A percentile compares a stretch with the other conserved stretches of the same genome.
Conservation (phyloP, 2,888 invertebrate genomes). For the Seira sanloemensis region DNA sequence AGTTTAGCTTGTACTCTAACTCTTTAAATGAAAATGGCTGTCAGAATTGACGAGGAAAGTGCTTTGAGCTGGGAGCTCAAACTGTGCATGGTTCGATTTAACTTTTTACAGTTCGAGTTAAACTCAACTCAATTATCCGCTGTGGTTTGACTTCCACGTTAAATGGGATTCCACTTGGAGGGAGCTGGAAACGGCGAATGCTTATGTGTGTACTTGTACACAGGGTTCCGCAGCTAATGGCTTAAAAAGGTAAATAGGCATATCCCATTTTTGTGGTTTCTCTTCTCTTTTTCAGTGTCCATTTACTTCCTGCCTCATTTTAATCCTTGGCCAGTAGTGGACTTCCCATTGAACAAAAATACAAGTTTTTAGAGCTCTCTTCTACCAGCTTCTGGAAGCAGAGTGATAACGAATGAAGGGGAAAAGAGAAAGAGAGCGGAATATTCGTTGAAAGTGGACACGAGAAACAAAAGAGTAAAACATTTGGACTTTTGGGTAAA, state of each 20-base stretch:
- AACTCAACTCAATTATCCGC: neutral
- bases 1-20: too few relatives aligned
- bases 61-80: too few relatives aligned
- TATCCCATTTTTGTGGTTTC: neutral
- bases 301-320: neutral
- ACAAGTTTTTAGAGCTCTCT: too few relatives aligned
- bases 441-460: neutral
- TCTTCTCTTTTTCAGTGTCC: neutral
- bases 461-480: neutral
- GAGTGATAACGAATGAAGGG: too few relatives aligned
- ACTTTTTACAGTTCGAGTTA: neutral
- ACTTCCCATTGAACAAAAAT: neutral
- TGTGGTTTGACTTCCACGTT: neutral
- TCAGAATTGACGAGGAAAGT: too few relatives aligned
- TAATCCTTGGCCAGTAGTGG: neutral
- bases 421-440: neutral
- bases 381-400: too few relatives aligned
- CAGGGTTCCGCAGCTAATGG: neutral
- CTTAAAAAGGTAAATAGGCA: neutral
- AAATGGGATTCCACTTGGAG: neutral
- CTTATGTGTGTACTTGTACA: too few relatives aligned
- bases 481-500: neutral
- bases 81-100: too few relatives aligned
- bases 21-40: too few relatives aligned
- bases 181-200: too few relatives aligned